Base-by-base conservation (phyloP, 1,140 invertebrate genomes). In the Conus ventricosus region DNA sequence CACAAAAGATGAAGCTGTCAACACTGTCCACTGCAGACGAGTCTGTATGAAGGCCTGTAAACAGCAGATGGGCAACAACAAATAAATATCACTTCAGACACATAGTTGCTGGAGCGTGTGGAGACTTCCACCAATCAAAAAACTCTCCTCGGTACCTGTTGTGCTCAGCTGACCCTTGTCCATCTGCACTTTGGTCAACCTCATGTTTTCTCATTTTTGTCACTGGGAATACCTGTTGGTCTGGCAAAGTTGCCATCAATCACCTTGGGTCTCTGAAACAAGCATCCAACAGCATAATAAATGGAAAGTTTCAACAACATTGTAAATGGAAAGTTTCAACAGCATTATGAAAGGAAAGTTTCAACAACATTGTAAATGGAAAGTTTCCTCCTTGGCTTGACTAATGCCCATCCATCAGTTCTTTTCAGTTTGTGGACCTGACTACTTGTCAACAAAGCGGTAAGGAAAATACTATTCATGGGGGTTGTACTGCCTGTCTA, bases 171-270 rank as follows among this genome's bases (percentile, higher is more conserved):
- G 54, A 57, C 54, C 27, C 4, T 57, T 57, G 53, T 6, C 13
- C 51, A 25, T 10, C 53, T 57, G 13, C 54, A 55, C 53, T 27
- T 53, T 20, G 39, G 39, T 20, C 20, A 23, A 53, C 53, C 67
- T 92, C 91, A 92, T 39, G 92, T 93, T 67, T 92, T 92, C n/a
- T 92, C 91, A 81, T 89, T 92, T 87, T 92, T 91, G n/a, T 93
- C 91, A 81, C 78, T 89, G 76, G 91, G 91, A 80, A 93, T 91
- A 81, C 90, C 92, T 87, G 91, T 91, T 25, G 93, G 93, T 90
- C 91, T 91, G 23, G 91, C 92, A 92, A 93, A 93, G 82, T 92
- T 93, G 20, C 92, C 93, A 51, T 87, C 86, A 76, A 88, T 90
- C 23, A 90, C 89, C 85, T 91, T 91, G 75, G 92, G 90, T 90